A percentile compares a stretch with the other conserved stretches of the same genome.
Conservation (phyloP, 1,140 invertebrate species). For the Drosophila seguyi region DNA sequence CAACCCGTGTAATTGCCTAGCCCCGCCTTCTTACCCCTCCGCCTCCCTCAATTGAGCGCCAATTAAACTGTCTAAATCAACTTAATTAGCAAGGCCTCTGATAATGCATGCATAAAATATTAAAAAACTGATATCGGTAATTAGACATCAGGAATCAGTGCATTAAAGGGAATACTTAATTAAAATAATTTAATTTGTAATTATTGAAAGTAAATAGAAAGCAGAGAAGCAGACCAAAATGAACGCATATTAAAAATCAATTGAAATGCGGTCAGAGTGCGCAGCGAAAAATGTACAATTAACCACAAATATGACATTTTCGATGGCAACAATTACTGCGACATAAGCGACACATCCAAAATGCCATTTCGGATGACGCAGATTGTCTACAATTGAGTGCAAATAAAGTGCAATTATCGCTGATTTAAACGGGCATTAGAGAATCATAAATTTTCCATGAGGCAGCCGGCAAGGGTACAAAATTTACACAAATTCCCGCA, state of each 20-base stretch:
- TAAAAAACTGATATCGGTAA: slow-evolving; percentile 35
- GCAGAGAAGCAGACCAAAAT: slow-evolving; percentile 24
- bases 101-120: slow-evolving; percentile 18
- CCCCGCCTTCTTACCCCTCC: neutral
- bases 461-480: slow-evolving; percentile 2
- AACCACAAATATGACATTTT: slow-evolving; percentile 66
- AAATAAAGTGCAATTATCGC: slow-evolving; percentile 68
- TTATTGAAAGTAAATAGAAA: slow-evolving; percentile 22
- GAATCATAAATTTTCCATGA: slow-evolving; percentile 57
- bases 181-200: neutral
- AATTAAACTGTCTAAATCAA: slow-evolving; percentile 64
- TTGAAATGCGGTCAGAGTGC: slow-evolving; percentile 61
- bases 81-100: slow-evolving; percentile 35
- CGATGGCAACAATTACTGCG: slow-evolving; percentile 15
- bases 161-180: slow-evolving; percentile 13
- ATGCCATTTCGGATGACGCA: slow-evolving; percentile 5
- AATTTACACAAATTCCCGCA: slow-evolving; percentile 28
- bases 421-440: slow-evolving; percentile 63
- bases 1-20: slow-evolving; percentile 44
- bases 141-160: slow-evolving; percentile 2
- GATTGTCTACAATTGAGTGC: slow-evolving; percentile 32
- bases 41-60: slow-evolving; percentile 12
- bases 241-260: slow-evolving; percentile 69
- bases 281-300: slow-evolving; percentile 26
- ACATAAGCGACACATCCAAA: neutral